Conservation (phyloP, 1,140 invertebrate species). For the Drosophila nebulosa region DNA sequence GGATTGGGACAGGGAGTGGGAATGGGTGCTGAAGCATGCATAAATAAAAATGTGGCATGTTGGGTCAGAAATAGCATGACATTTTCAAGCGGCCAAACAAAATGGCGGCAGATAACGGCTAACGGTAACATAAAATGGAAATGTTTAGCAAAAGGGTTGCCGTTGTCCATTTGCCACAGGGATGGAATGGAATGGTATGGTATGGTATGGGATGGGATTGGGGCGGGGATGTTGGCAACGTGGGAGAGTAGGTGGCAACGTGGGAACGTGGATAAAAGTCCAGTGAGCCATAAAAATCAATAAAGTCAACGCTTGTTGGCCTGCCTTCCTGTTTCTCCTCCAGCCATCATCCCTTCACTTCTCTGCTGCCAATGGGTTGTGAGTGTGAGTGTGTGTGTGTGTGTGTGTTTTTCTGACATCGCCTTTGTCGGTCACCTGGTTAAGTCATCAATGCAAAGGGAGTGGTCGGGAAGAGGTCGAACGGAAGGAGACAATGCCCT, state of each 20-base stretch:
- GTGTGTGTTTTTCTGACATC: constrained; percentile 17
- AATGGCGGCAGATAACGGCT: constrained; percentile 58
- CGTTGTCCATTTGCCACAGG: constrained; percentile 23
- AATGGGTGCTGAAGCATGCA: constrained; percentile 48
- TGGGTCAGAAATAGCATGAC: constrained; percentile 77
- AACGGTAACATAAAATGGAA: constrained; percentile 58
- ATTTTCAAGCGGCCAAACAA: constrained; percentile 58
- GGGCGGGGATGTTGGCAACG: too few relatives aligned
- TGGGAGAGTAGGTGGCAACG: not conserved
- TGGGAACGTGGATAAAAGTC: constrained; percentile 16
- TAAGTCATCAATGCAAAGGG: constrained; percentile 50
- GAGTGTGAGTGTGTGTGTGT: not conserved
- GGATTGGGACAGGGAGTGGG: not conserved
- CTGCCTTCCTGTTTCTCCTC: not conserved
- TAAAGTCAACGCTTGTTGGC: constrained; percentile 49
- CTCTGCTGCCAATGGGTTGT: not conserved
- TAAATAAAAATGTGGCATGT: constrained; percentile 77
- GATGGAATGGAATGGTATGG: not conserved
- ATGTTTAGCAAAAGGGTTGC: constrained; percentile 63
- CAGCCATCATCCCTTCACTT: too few relatives aligned
- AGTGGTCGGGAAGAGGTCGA: not conserved
- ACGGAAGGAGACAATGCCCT: constrained; percentile 9
- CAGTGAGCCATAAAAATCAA: constrained; percentile 74
- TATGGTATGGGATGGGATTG: too few relatives aligned
- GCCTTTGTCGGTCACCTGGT: constrained; percentile 57